Evolutionary conservation across 2,797 vertebrate genomes (phyloP).

Genomic region (Sphenopsis melanotis): DNA sequence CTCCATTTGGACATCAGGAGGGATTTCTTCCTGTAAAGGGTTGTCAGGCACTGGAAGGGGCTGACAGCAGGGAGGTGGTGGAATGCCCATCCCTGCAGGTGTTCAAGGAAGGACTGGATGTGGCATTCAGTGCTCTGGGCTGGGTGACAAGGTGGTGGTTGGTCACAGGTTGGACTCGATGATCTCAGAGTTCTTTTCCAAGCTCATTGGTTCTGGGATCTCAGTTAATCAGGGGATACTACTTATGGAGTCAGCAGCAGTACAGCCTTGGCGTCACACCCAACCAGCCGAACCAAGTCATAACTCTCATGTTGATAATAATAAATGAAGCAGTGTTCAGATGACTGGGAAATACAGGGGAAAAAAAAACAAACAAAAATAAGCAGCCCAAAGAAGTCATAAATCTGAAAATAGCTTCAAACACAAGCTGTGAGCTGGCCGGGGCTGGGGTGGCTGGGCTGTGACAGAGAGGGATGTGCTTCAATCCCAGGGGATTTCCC

Average conservation of each 20-base stretch:
- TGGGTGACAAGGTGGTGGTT: not conserved
- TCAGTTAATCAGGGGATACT: rapidly evolving
- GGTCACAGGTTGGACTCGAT: not conserved
- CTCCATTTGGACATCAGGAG: not conserved
- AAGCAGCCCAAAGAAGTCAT: not conserved
- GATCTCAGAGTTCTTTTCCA: not conserved
- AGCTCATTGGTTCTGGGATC: not conserved
- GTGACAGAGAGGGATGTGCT: not conserved
- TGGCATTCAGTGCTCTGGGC: not conserved
- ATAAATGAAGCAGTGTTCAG: not conserved
- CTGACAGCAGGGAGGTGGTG: not conserved
- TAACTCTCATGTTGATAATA: not conserved
- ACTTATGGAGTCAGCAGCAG: rapidly evolving
- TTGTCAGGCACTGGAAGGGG: not conserved
- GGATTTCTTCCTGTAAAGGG: not conserved
- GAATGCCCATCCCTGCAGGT: not conserved
- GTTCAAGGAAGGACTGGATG: not conserved
- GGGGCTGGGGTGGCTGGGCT: not conserved
- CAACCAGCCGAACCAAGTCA: not conserved
- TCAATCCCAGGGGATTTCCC: rapidly evolving
- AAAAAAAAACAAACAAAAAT: not conserved
- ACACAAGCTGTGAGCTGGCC: not conserved
- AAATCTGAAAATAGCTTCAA: not conserved
- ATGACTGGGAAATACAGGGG: not conserved
- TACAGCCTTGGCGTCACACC: rapidly evolving